Conservation (phyloP, 2,888 invertebrate genomes). For the Caenorhabditis angaria region DNA sequence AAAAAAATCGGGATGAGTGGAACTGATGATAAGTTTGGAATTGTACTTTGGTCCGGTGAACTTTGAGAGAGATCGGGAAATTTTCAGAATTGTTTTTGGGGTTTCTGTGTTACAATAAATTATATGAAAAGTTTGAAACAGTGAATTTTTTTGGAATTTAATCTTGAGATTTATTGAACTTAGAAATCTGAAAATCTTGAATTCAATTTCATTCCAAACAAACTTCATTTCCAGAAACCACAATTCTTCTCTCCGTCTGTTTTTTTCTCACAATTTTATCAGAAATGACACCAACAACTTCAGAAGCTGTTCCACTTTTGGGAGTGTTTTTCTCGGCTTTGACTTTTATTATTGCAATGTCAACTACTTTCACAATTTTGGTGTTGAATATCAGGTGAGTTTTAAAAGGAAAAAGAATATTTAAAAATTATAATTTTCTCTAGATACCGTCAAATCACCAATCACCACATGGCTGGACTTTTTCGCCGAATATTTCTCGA, state of each 20-base stretch:
- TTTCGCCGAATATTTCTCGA: slow-evolving; percentile 59
- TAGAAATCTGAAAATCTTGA: not conserved
- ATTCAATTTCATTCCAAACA: not conserved
- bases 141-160: too few relatives aligned
- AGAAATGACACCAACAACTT: slow-evolving; percentile 96
- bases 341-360: slow-evolving; percentile 62
- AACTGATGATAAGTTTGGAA: too few relatives aligned
- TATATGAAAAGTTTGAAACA: too few relatives aligned
- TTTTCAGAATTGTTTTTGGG: too few relatives aligned
- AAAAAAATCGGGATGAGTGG: too few relatives aligned
- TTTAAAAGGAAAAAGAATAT: too few relatives aligned
- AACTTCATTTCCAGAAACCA: slow-evolving; percentile 60
- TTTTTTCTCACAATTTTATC: slow-evolving; percentile 96
- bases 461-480: slow-evolving; percentile 50
- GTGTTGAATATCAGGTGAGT: slow-evolving; percentile 61
- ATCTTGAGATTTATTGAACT: too few relatives aligned
- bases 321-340: slow-evolving; percentile 64
- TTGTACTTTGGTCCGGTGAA: too few relatives aligned
- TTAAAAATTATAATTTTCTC: too few relatives aligned
- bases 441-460: slow-evolving; percentile 59
- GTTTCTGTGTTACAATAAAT: too few relatives aligned
- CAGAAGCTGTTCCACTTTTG: slow-evolving; percentile 75
- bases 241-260: slow-evolving; percentile 84
- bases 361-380: slow-evolving; percentile 61
- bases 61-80: too few relatives aligned